Percentiles rank a stretch among this genome's conserved stretches.
Evolutionary conservation across 2,797 vertebrate genomes (phyloP).

Genomic region (Cossypha heuglini): DNA sequence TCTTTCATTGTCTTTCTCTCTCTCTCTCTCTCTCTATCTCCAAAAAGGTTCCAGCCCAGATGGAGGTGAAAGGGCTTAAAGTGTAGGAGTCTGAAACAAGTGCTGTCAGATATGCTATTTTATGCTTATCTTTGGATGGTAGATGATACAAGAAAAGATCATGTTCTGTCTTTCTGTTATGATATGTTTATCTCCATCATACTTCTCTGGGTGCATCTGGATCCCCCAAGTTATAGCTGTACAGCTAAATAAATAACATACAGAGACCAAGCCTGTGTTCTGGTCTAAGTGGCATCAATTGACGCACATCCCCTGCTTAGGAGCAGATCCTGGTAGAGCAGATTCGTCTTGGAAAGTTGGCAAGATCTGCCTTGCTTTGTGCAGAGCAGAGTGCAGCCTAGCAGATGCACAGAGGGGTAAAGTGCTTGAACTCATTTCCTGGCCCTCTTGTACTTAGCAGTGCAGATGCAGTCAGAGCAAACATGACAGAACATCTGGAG

Average conservation of each 20-base stretch:
- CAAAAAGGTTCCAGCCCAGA: not conserved
- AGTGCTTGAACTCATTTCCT: constrained; percentile 22
- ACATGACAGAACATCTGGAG: constrained; percentile 19
- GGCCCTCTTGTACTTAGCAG: not conserved
- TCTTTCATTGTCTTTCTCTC: not conserved
- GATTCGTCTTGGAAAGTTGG: not conserved
- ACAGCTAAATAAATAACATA: not conserved
- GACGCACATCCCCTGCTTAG: not conserved
- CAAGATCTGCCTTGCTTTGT: not conserved
- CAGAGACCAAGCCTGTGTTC: not conserved
- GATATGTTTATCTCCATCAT: not conserved
- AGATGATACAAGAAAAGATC: not conserved
- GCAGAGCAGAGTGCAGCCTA: not conserved
- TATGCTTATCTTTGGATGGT: not conserved
- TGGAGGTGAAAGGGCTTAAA: not conserved
- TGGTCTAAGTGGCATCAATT: not conserved
- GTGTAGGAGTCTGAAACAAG: not conserved
- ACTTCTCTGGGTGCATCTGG: not conserved
- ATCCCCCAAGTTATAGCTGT: not conserved
- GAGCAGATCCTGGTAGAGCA: not conserved
- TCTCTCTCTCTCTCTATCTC: too few relatives aligned
- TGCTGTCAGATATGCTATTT: not conserved
- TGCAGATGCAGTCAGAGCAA: not conserved
- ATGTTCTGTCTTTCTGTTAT: not conserved
- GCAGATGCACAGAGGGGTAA: not conserved